Conservation (phyloP, 2,797 vertebrate genomes). For the Parauchenoglanis punctatus region DNA sequence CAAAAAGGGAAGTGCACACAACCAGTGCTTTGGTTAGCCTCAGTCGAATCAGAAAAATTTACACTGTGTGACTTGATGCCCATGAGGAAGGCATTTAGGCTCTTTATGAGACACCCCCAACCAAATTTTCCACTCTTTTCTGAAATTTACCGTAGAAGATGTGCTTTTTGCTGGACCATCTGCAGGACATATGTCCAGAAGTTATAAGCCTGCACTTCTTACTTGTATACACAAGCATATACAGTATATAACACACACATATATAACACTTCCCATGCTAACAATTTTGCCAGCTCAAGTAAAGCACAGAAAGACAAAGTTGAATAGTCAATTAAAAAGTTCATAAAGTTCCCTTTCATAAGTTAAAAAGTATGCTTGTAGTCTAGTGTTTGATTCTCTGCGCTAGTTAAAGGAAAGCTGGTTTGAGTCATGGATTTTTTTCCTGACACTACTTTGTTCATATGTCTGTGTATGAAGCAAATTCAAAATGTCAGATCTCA, state of each 20-base stretch:
- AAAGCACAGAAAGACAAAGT: conserved; percentile 2
- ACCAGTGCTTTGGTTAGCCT: conserved; percentile 38
- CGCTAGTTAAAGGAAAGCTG: conserved; percentile 3
- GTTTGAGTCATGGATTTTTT: conserved; percentile 4
- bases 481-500: conserved; percentile 6
- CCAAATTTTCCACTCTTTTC: conserved; percentile 30
- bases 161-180: conserved; percentile 41
- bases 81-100: conserved; percentile 44
- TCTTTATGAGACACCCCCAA: conserved; percentile 9
- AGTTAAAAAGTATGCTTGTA: neutral
- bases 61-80: conserved; percentile 31
- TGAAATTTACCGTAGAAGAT: conserved; percentile 34
- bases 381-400: neutral
- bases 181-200: conserved; percentile 48
- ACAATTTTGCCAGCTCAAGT: conserved; percentile 26
- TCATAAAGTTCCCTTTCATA: no score
- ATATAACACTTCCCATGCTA: conserved; percentile 3
- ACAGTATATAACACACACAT: neutral
- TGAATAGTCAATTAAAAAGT: conserved; percentile 14
- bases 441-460: conserved; percentile 35
- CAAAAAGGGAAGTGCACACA: conserved; percentile 15
- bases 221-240: conserved; percentile 10
- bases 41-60: conserved; percentile 45
- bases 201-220: conserved; percentile 30
- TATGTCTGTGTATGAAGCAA: neutral